Evolutionary conservation across 2,797 vertebrate genomes (phyloP).

Genomic region (Acanthiza pusilla): DNA sequence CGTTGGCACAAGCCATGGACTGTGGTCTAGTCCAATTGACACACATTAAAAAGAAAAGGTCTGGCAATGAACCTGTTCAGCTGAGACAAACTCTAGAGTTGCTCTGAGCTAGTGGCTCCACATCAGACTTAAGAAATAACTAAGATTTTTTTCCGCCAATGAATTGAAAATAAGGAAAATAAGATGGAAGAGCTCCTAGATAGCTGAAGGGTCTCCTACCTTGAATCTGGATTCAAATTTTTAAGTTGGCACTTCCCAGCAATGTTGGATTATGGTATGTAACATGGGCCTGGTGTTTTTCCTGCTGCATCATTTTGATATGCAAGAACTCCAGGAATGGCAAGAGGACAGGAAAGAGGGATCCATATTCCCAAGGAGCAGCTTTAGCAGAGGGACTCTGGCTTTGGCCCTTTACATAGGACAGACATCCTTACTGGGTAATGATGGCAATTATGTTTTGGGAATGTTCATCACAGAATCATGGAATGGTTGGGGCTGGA

Average conservation of each 20-base stretch:
- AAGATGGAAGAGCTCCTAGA: not conserved
- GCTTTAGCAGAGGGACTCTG: not conserved
- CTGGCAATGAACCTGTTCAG: not conserved
- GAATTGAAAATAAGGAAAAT: not conserved
- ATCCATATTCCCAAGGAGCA: not conserved
- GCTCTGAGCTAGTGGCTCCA: not conserved
- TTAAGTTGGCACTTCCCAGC: not conserved
- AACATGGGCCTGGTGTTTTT: rapidly evolving
- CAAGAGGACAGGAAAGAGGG: not conserved
- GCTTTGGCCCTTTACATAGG: not conserved
- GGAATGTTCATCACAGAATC: not conserved
- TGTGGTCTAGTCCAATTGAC: not conserved
- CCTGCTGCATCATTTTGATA: not conserved
- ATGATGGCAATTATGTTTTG: not conserved
- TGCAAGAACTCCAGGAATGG: not conserved
- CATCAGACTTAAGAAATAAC: not conserved
- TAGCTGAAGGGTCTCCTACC: not conserved
- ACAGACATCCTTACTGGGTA: not conserved
- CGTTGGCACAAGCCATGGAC: not conserved
- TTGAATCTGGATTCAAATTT: not conserved
- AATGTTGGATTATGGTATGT: rapidly evolving
- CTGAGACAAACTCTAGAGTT: not conserved
- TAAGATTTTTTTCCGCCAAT: rapidly evolving
- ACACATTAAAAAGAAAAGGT: not conserved
- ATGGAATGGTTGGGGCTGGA: not conserved